Base-by-base conservation (phyloP, 2,113 vertebrate genomes). In the Todiramphus chloris region DNA sequence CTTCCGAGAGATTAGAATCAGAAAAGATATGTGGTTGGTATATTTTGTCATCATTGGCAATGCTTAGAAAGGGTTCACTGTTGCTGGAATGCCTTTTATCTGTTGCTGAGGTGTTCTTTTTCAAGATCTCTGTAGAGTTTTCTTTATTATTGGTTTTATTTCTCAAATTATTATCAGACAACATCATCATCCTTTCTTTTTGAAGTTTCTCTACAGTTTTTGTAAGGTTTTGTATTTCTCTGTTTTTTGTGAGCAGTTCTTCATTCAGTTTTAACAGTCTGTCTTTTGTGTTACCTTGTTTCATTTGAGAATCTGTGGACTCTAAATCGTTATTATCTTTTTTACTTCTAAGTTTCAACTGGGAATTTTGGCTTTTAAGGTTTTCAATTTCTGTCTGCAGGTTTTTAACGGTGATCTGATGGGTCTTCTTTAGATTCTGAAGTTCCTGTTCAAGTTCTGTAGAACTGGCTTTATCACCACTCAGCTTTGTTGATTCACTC, bases 171-270 rank as follows among this genome's bases (percentile, higher is more conserved):
- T 98, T 94, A 31, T 83, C 92, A 5, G 97, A 98, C 15, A 99
- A 96, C 98, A 99, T 98, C 83, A 53, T 67, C 94, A 97, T 98
- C 72, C 98, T 98, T 94, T 99, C 99, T 93, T 96, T 99, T 84
- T 99, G 99, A 94, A 99, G 98, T 16, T 98, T 98, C 75, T 99
- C 99, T 53, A 99, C 98, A 1, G 98, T 99, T 96, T 98, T 98
- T 17, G 97, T 98, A 86, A 99, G 98, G 64, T 99, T 98, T 91
- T 99, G 98, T 86, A 99, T 97, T 87, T 98, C 98, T 90, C 94
- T 98, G 3, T 96, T 98, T 97, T 99, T 99, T 11, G 96, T 81
- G 12, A 97, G 87, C 33, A 99, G 96, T 66, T 99, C 99, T 70
- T 99, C 98, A 74, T 98, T 99, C 51, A 99, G 97, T 64, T 98